Evolutionary conservation across 2,797 vertebrate genomes (phyloP), one percentile per base, ranked within the genome.

Genomic region (Sebastiscus albofasciatus): DNA sequence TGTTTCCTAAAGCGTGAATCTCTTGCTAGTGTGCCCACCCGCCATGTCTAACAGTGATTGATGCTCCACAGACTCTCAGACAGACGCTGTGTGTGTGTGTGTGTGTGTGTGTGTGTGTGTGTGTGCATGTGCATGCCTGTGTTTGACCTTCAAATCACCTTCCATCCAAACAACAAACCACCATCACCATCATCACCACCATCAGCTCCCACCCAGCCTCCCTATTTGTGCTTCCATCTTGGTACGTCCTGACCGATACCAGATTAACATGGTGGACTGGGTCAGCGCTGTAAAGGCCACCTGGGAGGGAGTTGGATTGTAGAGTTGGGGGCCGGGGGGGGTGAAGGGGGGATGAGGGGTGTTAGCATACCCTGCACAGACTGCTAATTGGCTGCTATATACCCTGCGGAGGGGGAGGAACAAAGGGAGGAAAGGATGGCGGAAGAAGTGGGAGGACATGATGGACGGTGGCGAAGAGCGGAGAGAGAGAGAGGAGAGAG

Each of bases 71-170:
- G 67, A 89, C 81, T 80, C 75, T 80, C 64, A 86, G 67, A 86
- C 81, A 74, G 54, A 72, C 54, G 49, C 13, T 42, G 62, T 76
- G 70, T 75, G 33, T 56, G 72, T 39, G 8, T 78, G 71, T 8
- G 52, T 64, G 67, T 29, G 78, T 69, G 71, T 14, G 13, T 3
- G 71, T 68, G 60, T 56, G 7, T 80, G 67, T 77, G 67, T 76
- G 67, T 39, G 78, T 69, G 76, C 22, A 16, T 3, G 71, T 66
- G 60, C 61, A 64, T 49, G 80, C 31, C 24, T 71, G 49, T 76
- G 68, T 87, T 84, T 90, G 93, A 96, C 95, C 95, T 96, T 95
- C 92, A 95, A 88, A 86, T 89, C 88, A 83, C 80, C 92, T 84
- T 84, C 79, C 39, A 66, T 81, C 61, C 80, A 56, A 65, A 72